phyloP scores from a whole-genome alignment of 2,888 invertebrate genomes.

The Acanthosepion esculentum region DNA sequence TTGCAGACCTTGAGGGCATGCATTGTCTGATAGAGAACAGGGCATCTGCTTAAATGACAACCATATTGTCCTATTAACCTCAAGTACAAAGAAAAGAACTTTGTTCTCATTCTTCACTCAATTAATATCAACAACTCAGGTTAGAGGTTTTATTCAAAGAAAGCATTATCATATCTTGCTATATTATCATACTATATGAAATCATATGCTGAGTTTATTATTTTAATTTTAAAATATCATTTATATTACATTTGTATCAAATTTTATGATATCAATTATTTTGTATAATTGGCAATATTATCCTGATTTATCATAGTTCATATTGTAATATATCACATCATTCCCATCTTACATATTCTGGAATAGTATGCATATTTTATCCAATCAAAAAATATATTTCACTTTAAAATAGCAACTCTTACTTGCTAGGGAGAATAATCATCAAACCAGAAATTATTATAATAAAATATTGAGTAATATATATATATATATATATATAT shows the following conservation, averaged over 20 bases:
- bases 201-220: background rate
- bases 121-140: background rate
- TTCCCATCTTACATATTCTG: too few relatives aligned
- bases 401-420: too few relatives aligned
- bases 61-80: background rate
- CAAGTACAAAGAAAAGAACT: background rate
- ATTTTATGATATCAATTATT: background rate
- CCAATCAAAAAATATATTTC: too few relatives aligned
- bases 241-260: background rate
- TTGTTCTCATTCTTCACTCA: background rate
- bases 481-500: too few relatives aligned
- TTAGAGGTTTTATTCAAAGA: background rate
- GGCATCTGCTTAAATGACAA: background rate
- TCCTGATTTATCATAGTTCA: too few relatives aligned
- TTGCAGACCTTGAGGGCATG: background rate
- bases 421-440: too few relatives aligned
- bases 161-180: background rate
- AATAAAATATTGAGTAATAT: too few relatives aligned
- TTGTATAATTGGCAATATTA: background rate
- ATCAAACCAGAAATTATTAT: too few relatives aligned
- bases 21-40: background rate
- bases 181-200: background rate
- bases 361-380: too few relatives aligned
- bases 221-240: background rate
- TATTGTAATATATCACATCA: too few relatives aligned